Evolutionary conservation across 2,113 vertebrate species (phyloP), one percentile per base, ranked within the genome.

Genomic region (Panthera tigris): DNA sequence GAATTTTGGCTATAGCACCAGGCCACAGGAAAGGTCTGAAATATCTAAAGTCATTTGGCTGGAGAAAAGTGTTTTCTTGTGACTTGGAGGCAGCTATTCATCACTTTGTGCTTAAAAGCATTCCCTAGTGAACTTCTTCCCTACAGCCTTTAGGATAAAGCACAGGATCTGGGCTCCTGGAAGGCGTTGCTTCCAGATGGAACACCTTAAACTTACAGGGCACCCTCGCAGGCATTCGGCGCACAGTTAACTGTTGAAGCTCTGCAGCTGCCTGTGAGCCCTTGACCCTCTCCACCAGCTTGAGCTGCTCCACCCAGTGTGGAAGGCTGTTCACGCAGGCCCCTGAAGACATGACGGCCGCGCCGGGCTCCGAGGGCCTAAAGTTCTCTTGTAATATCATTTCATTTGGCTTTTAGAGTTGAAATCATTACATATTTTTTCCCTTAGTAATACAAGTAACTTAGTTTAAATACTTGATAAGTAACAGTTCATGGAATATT

Each of bases 221-320:
- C 99, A 63, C 99, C 99, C 97, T 99, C 99, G 94, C 98, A 98
- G 66, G 99, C 99, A 3, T 99, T 99, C 97, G 99, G 99, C 97
- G 99, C 98, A 94, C 99, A 99, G 92, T 99, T 61, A 61, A 99
- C 97, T 99, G 99, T 98, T 99, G 99, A 57, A 99, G 99, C 94
- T 99, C 99, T 68, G 99, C 99, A 89, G 99, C 99, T 21, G 99
- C 99, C 98, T 99, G 99, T 31, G 99, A 99, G 71, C 99, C 99
- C 99, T 99, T 99, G 95, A 99, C 99, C 97, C 99, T 98, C 96
- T 99, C 99, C 98, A 99, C 99, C 61, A 99, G 98, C 98, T 99
- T 99, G 93, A 99, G 99, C 98, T 99, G 99, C 97, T 99, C 99
- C 87, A 99, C 99, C 97, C 99, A 95, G 65, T 99, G 98, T 91